phyloP scores from a whole-genome alignment of 30 jellyfish, hydroid and myxozoan species.

The Aurelia sp. region DNA sequence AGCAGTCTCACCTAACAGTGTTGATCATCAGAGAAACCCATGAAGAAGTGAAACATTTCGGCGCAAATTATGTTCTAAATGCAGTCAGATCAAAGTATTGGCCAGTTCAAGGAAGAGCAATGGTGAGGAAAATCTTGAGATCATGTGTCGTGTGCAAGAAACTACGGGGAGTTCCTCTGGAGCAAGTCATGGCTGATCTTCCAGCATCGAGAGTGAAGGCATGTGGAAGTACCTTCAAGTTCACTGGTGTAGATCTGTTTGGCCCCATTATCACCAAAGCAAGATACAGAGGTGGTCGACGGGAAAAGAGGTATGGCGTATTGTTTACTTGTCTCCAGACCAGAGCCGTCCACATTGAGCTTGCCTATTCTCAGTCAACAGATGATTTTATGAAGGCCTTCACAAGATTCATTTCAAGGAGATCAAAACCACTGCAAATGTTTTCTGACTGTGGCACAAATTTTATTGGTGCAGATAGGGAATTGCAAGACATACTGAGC shows the following conservation, averaged over 20 bases:
- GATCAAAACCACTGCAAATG: conserved; percentile 32
- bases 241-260: conserved; percentile 53
- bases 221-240: conserved; percentile 27
- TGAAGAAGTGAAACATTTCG: conserved; percentile 32
- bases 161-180: conserved; percentile 22
- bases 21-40: conserved; percentile 43
- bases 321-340: conserved; percentile 50
- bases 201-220: conserved; percentile 42
- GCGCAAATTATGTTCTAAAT: conserved; percentile 32
- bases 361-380: conserved; percentile 25
- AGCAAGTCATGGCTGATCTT: conserved; percentile 6
- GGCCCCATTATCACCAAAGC: conserved; percentile 34
- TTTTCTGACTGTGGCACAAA: conserved; percentile 40
- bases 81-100: conserved; percentile 42
- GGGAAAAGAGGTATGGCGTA: conserved; percentile 42
- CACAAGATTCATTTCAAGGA: conserved; percentile 29
- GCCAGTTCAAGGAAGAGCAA: conserved; percentile 42
- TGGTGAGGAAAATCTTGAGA: conserved; percentile 19
- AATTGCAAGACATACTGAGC: neutral
- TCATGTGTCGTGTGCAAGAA: conserved; percentile 44
- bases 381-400: conserved; percentile 38
- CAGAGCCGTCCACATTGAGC: conserved; percentile 49
- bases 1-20: conserved; percentile 14
- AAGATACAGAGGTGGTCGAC: conserved; percentile 31
- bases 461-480: neutral